Evolutionary conservation across 2,888 invertebrate species (phyloP), one percentile per base, ranked within the genome.

Genomic region (Chrysomela aeneicollis): DNA sequence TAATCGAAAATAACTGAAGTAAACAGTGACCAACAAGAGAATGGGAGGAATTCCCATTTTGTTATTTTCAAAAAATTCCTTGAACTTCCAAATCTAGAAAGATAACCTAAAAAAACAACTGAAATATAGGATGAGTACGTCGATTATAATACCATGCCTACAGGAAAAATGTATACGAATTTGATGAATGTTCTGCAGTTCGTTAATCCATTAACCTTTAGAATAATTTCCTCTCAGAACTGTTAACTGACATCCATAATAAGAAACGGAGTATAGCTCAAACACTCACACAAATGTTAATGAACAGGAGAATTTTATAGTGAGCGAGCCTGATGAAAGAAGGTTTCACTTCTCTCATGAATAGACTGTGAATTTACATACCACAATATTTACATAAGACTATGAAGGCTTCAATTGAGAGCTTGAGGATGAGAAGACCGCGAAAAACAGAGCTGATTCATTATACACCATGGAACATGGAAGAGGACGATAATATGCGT

Each of bases 321-420:
- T 46, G 18, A 15, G 19, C 26, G 22, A 59, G 15, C 35, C 26
- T 15, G 12, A n/a, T n/a, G n/a, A 59, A 49, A 47, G 50, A 59
- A 49, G 30, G 49, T 9, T 49, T 32, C 17, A 32, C 30, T 32
- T 59, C 59, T 17, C 59, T 18, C 32, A 32, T 21, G 50, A 47
- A 59, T 49, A 59, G 50, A 50, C 59, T 30, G 50, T 17, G 50
- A 49, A 59, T 59, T 50, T 18, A 19, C 37, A 30, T 32, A 59
- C 50, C 59, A 49, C 59, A 50, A 59, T 59, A 59, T 59, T 59
- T 59, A 59, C 59, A 50, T 59, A 59, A 58, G 47, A 32, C 59
- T 50, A 50, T 59, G 50, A 59, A 59, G 42, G 49, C 32, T 50
- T 32, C 35, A 59, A 59, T 59, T 59, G 32, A 54, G 15, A 54